These are phyloP conservation scores for Tenthredo livida DNA, from an alignment of 2,888 invertebrate species.

Conservation along the genomic window DNA sequence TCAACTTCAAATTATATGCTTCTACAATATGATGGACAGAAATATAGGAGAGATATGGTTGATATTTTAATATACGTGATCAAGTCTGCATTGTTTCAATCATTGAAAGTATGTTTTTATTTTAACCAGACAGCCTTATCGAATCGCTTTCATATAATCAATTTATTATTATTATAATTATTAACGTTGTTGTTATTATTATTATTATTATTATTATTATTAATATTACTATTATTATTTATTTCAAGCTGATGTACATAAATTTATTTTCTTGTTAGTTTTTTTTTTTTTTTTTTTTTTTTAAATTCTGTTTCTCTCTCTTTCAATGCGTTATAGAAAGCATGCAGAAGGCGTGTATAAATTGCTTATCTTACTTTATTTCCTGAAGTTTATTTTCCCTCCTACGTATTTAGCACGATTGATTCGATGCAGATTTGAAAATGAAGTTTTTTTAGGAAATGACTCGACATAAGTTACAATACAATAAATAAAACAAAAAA, in stretches of 20 bases:
- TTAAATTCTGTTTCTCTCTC: not conserved
- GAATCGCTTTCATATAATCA: conserved; percentile 14
- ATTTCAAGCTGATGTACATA: conserved; percentile 7
- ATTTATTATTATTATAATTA: not conserved
- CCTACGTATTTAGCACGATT: not conserved
- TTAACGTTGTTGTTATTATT: not conserved
- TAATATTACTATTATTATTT: conserved; percentile 17
- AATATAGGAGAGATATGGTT: conserved; percentile 40
- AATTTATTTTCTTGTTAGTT: not conserved
- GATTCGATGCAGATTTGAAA: conserved; percentile 44
- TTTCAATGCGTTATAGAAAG: not conserved
- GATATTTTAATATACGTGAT: conserved; percentile 42
- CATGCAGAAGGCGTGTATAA: not conserved
- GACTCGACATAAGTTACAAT: conserved; percentile 38
- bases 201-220: not conserved
- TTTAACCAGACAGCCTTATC: not conserved
- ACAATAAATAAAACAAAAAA: not conserved
- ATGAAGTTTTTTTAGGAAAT: conserved; percentile 28
- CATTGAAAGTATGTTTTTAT: conserved; percentile 18
- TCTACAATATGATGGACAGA: conserved; percentile 33
- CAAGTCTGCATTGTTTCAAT: conserved; percentile 45
- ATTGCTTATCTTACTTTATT: not conserved
- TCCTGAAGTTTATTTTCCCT: not conserved
- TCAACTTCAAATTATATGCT: conserved; percentile 37
- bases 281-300: not conserved